Conservation (phyloP, 2,888 invertebrate genomes). For the Drosophila kanekoi region DNA sequence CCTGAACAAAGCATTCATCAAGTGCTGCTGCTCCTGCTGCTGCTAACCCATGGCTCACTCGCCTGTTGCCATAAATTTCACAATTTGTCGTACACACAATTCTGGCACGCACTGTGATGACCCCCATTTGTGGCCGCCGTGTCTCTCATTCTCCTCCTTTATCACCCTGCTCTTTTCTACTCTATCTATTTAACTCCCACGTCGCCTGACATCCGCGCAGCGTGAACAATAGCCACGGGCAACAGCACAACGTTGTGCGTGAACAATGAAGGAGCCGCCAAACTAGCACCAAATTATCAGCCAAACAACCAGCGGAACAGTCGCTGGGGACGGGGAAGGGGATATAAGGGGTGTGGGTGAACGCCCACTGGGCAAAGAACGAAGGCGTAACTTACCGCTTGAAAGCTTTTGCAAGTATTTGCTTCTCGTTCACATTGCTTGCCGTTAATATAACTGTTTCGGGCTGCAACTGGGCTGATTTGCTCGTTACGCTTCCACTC, state of each 20-base stretch:
- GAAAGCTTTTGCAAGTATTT: constrained; percentile 85
- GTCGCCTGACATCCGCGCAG: constrained; percentile 10
- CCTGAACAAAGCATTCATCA: constrained; percentile 12
- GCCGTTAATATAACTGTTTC: constrained; percentile 86
- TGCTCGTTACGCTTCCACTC: constrained; percentile 26
- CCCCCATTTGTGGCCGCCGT: constrained; percentile 14
- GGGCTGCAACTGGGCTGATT: constrained; percentile 81
- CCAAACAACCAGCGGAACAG: constrained; percentile 24
- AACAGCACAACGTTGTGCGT: constrained; percentile 11
- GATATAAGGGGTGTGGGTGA: too few species aligned
- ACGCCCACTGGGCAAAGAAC: background rate
- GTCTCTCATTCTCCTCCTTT: background rate
- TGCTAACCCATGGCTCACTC: constrained; percentile 13
- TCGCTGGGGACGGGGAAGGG: background rate
- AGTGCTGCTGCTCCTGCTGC: constrained; percentile 4
- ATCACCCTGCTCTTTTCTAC: background rate
- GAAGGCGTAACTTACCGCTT: constrained; percentile 85
- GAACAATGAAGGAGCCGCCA: constrained; percentile 67
- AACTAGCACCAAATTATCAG: constrained; percentile 79
- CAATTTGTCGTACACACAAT: constrained; percentile 74
- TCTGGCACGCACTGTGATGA: constrained; percentile 52
- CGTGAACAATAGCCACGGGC: constrained; percentile 60
- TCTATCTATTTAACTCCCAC: constrained; percentile 2
- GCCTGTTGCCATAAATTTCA: constrained; percentile 67
- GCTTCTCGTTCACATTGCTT: constrained; percentile 85